A percentile compares a stretch with the other conserved stretches of the same genome.
phyloP scores from a whole-genome alignment of 2,888 invertebrate genomes.

The Hyppa rectilinea region DNA sequence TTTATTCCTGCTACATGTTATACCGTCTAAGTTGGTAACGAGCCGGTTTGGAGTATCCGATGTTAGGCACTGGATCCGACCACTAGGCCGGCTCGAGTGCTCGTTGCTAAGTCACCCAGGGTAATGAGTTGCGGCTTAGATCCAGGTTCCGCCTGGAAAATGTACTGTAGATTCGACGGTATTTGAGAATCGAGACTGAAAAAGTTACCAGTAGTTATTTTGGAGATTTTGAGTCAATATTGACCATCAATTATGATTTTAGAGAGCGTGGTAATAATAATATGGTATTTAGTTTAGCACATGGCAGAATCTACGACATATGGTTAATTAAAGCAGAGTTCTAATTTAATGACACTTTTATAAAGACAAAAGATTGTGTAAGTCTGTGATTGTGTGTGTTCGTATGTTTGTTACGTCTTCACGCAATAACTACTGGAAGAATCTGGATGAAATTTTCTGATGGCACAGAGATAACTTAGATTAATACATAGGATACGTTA shows the following conservation, averaged over 20 bases:
- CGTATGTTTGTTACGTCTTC: too few species aligned
- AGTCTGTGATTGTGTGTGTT: too few species aligned
- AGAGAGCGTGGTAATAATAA: background rate
- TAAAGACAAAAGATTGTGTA: too few species aligned
- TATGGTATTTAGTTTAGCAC: background rate
- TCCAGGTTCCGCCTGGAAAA: background rate
- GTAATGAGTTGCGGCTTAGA: conserved; percentile 60
- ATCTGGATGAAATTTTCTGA: too few species aligned
- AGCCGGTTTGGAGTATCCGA: conserved; percentile 27
- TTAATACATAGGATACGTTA: too few species aligned
- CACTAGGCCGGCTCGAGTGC: conserved; percentile 43
- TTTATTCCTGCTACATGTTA: conserved; percentile 1
- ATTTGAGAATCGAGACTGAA: background rate
- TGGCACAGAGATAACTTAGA: too few species aligned
- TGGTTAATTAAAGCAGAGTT: too few species aligned
- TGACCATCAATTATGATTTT: background rate
- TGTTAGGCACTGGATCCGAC: conserved; percentile 37
- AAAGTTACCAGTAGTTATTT: background rate
- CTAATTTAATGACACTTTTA: too few species aligned
- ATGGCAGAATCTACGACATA: background rate
- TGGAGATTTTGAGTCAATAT: background rate
- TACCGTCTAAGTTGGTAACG: conserved; percentile 14
- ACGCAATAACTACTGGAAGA: too few species aligned
- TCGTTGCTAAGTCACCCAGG: conserved; percentile 55
- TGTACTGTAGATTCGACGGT: too few species aligned